Evolutionary conservation across 35 echinoderm and acorn worm species (phyloP), one percentile per base, ranked within the genome.

Genomic region (Amphiura filiformis): DNA sequence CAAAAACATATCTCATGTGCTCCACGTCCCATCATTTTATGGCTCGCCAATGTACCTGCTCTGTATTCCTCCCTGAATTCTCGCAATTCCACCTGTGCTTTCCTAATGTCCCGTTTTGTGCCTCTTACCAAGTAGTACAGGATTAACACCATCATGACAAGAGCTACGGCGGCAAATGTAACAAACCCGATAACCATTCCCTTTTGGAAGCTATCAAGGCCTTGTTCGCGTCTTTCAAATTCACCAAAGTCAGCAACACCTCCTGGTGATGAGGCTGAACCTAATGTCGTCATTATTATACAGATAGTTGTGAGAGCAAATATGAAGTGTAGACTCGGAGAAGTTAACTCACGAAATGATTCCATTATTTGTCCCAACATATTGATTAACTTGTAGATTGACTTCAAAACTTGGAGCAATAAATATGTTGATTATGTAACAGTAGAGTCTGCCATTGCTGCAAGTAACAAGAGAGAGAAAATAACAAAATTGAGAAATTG

Each of bases 141-240:
- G 28, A 85, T 85, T 34, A 85, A 37, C 7, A 85, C 35, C 83
- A 85, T 85, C 83, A 85, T 85, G 52, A 56, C 56, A 9, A 85
- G 83, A 17, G 83, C 83, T 11, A 85, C 31, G 14, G 64, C 83
- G 49, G 83, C 83, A 61, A 85, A 85, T 11, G 83, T 85, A 13
- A 85, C 83, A 37, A 85, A 85, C 26, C 83, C 83, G 35, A 85
- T 85, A 34, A 85, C 64, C 83, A 85, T 85, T 26, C 83, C 83
- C 18, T 56, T 85, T 28, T 85, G 83, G 35, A 85, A 85, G 57
- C 35, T 85, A 61, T 85, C 83, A 23, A 85, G 37, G 34, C 83
- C 83, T 70, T 70, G 61, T 11, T 70, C 61, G 26, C 61, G 61
- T 15, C 61, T 11, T 70, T 70, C 61, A 23, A 26, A 70, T 23